Conservation (phyloP, 2,113 vertebrate species). For the Todiramphus chloris region DNA sequence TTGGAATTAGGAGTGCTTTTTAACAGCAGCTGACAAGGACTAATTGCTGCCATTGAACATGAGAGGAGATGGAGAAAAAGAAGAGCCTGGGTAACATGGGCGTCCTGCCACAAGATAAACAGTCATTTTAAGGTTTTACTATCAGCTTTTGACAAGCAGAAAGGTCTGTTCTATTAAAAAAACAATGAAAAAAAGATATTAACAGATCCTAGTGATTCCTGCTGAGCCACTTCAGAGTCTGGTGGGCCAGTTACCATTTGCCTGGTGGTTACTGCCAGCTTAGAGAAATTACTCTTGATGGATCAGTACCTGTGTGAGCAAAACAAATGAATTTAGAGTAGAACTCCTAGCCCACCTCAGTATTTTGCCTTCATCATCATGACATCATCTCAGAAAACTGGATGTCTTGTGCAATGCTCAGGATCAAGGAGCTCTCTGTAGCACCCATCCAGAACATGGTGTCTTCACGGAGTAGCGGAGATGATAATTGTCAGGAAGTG, state of each 20-base stretch:
- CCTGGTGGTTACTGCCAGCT: background rate
- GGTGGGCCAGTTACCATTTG: background rate
- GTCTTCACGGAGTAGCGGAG: background rate
- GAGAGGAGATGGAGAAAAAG: background rate
- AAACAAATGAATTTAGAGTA: background rate
- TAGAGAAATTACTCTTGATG: background rate
- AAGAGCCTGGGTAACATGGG: background rate
- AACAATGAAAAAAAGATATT: background rate
- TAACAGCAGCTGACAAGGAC: conserved; percentile 4
- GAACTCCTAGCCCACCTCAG: background rate
- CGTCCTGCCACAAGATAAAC: background rate
- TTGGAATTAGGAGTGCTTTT: background rate
- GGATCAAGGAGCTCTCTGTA: background rate
- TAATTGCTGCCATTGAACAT: background rate
- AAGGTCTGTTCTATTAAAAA: background rate
- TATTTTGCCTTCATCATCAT: background rate
- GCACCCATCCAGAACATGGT: background rate
- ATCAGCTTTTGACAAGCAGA: background rate
- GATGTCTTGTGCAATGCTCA: background rate
- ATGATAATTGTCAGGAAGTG: background rate
- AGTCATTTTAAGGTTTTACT: background rate
- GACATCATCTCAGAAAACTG: background rate
- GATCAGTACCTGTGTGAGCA: conserved; percentile 11
- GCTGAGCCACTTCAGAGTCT: background rate
- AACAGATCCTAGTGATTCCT: background rate